Conservation (phyloP, 2,113 vertebrate genomes). For the Empidonax alnorum region DNA sequence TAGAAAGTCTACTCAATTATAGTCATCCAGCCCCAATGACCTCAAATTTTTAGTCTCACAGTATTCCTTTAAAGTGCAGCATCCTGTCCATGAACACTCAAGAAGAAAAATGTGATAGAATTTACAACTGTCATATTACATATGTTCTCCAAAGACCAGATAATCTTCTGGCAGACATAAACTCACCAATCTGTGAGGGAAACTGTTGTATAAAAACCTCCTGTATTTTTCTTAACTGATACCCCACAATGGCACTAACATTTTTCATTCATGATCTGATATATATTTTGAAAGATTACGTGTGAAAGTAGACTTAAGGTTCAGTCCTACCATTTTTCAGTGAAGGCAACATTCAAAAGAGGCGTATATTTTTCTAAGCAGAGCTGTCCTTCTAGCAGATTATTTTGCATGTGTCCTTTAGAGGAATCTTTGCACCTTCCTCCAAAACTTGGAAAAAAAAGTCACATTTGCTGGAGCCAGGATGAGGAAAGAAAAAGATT, state of each 20-base stretch:
- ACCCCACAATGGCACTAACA: not conserved
- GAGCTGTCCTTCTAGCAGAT: not conserved
- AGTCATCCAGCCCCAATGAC: not conserved
- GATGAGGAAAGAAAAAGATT: not conserved
- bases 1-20: not conserved
- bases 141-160: constrained; percentile 5
- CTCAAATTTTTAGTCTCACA: constrained; percentile 1
- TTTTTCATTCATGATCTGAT: constrained; percentile 3
- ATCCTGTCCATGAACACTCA: not conserved
- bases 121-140: constrained; percentile 34
- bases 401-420: not conserved
- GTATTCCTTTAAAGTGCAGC: constrained; percentile 24
- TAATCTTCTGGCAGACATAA: constrained; percentile 41
- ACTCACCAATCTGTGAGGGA: constrained; percentile 3
- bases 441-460: not conserved
- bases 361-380: not conserved
- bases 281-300: constrained; percentile 3
- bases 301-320: not conserved
- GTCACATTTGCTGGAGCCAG: not conserved
- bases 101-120: constrained; percentile 47
- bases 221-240: constrained; percentile 29
- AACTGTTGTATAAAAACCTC: not conserved
- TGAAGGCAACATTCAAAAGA: not conserved
- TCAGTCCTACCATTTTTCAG: not conserved
- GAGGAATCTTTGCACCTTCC: not conserved